These are phyloP conservation scores for Listronotus oregonensis DNA, from an alignment of 1,140 invertebrate species.

Conservation along the genomic window DNA sequence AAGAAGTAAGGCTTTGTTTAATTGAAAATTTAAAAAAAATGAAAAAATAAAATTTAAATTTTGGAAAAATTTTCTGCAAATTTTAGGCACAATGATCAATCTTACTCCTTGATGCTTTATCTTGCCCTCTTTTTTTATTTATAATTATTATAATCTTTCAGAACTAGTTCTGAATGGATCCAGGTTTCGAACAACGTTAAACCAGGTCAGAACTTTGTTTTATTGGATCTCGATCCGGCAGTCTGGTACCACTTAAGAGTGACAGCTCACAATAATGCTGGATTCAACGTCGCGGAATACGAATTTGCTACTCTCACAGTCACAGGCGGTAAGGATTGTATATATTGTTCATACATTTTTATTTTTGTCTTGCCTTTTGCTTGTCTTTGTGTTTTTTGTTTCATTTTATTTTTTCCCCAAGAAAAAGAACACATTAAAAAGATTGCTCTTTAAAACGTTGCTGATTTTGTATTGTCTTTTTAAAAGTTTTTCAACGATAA, in stretches of 20 bases:
- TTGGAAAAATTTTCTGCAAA: no score
- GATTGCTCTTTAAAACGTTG: no score
- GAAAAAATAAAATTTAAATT: no score
- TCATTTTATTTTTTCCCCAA: constrained; percentile 12
- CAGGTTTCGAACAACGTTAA: constrained; percentile 92
- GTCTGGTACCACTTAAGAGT: constrained; percentile 91
- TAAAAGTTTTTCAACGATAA: no score
- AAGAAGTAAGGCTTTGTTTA: constrained; percentile 74
- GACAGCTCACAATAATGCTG: constrained; percentile 94
- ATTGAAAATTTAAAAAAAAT: no score
- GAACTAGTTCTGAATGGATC: constrained; percentile 84
- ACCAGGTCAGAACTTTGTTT: constrained; percentile 86
- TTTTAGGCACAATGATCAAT: no score
- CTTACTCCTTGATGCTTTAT: no score
- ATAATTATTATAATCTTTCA: no score
- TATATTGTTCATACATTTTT: constrained; percentile 47
- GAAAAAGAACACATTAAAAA: constrained; percentile 11
- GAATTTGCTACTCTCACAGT: constrained; percentile 94
- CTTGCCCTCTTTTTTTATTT: no score
- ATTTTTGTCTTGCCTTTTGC: constrained; percentile 28
- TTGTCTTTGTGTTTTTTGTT: constrained; percentile 20
- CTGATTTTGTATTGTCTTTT: neutral
- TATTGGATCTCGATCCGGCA: constrained; percentile 88
- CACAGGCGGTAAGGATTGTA: constrained; percentile 78
- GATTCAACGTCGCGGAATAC: constrained; percentile 91